Evolutionary conservation across 1,140 invertebrate genomes (phyloP), one percentile per base, ranked within the genome.

Genomic region (Ceratina calcarata): DNA sequence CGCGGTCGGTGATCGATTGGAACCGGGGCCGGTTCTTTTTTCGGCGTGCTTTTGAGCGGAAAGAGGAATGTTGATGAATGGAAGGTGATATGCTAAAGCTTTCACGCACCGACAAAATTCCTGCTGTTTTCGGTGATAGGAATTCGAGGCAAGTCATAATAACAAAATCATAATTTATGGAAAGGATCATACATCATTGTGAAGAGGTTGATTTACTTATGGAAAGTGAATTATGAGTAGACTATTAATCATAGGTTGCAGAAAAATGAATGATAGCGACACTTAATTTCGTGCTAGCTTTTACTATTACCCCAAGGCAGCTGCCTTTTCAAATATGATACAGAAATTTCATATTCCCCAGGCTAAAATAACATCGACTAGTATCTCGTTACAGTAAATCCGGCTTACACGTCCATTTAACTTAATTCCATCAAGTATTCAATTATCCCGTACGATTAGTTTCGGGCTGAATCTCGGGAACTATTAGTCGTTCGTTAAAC

Each of bases 371-470:
- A 45, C 37, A 7, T 45, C 37, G 37, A 65, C 20, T 15, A 24
- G 62, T 20, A 20, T 75, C 64, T 67, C 51, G 24, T 67, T 76
- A 76, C 27, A 16, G 27, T n/a, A 15, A 49, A n/a, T 68, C 55
- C 24, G 32, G 55, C 15, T 49, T 60, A 53, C 24, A 49, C 55
- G 20, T 51, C 22, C 58, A 37, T 78, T 71, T 24, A n/a, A 27
- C 37, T 49, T 45, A 27, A 72, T 72, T 72, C 22, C n/a, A 65
- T 67, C 22, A 57, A 60, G 45, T 37, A 71, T 71, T 71, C 58
- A 71, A 78, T 71, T 64, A 71, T 64, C 49, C 51, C 0, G 10
- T 3, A 22, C 60, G 20, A 78, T 78, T 78, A 71, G 49, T 71
- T 22, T 22, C 16, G 27, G 37, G 8, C 16, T 22, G 22, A 49